Evolutionary conservation across 2,888 invertebrate genomes (phyloP), one percentile per base, ranked within the genome.

Genomic region (Tineola bisselliella): DNA sequence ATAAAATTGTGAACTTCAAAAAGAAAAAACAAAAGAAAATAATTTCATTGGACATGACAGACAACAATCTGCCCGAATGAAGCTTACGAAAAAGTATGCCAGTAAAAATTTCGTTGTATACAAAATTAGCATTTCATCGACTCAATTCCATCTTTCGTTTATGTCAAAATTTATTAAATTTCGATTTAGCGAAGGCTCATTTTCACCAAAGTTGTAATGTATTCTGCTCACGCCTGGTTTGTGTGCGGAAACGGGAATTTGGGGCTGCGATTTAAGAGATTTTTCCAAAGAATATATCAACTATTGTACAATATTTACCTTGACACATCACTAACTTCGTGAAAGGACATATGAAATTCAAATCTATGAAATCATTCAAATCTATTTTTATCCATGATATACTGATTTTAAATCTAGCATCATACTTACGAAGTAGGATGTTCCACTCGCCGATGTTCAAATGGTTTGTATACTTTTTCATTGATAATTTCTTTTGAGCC

Each of bases 341-440:
- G 31, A 31, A 31, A 5, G n/a, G n/a, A n/a, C n/a, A n/a, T n/a
- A n/a, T n/a, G n/a, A n/a, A n/a, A n/a, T n/a, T n/a, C n/a, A 52
- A 25, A 25, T 25, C 6, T 25, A 25, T 25, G n/a, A n/a, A n/a
- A 25, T 25, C 25, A 25, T 25, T 25, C 25, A 25, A 18, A 4
- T 4, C 25, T 25, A 25, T n/a, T n/a, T n/a, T n/a, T n/a, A n/a
- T n/a, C n/a, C n/a, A n/a, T n/a, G n/a, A n/a, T n/a, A n/a, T n/a
- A n/a, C n/a, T n/a, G n/a, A n/a, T n/a, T n/a, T n/a, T n/a, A n/a
- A n/a, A n/a, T n/a, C n/a, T 25, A 25, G 6, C 6, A 25, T 4
- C 6, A 6, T 65, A 73, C 90, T 90, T 78, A 92, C 91, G 92
- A 89, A 65, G 91, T 91, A 0, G 91, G 88, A 70, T 92, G 88